Evolutionary conservation across 37 sponge, comb jelly and placozoan genomes (phyloP).

Genomic region (Bolinopsis microptera): DNA sequence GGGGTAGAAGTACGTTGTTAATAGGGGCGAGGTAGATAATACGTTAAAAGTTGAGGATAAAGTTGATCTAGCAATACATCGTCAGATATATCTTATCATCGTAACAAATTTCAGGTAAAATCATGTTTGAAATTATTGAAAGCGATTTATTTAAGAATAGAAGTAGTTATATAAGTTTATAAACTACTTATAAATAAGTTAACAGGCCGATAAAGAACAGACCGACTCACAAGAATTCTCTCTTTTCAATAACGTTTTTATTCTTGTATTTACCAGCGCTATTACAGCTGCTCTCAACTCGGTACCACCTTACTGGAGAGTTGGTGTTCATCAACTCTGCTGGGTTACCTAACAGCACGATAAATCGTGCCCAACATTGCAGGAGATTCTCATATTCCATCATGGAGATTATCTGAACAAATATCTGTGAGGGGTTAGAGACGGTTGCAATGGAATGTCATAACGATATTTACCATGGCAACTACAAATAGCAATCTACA

Average conservation of each 20-base stretch:
- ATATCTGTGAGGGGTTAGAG: neutral
- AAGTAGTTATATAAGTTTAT: too few species aligned
- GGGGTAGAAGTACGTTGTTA: neutral
- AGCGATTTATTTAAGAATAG: too few species aligned
- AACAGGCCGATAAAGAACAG: neutral
- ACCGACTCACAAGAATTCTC: neutral
- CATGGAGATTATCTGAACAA: constrained; percentile 53
- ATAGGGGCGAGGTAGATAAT: too few species aligned
- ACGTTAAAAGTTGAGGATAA: too few species aligned
- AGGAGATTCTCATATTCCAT: neutral
- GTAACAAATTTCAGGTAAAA: too few species aligned
- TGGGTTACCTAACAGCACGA: constrained; percentile 28
- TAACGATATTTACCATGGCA: too few species aligned
- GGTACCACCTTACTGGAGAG: neutral
- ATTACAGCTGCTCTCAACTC: neutral
- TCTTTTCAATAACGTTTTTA: neutral
- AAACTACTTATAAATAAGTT: too few species aligned
- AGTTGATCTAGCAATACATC: too few species aligned
- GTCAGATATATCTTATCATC: too few species aligned
- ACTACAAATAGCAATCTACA: too few species aligned
- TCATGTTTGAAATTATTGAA: too few species aligned
- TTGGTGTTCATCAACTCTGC: neutral
- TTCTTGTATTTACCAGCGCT: neutral
- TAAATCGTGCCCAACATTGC: constrained; percentile 26
- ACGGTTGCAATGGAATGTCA: too few species aligned